phyloP scores from a whole-genome alignment of 2,888 invertebrate genomes.

The Vanessa cardui region DNA sequence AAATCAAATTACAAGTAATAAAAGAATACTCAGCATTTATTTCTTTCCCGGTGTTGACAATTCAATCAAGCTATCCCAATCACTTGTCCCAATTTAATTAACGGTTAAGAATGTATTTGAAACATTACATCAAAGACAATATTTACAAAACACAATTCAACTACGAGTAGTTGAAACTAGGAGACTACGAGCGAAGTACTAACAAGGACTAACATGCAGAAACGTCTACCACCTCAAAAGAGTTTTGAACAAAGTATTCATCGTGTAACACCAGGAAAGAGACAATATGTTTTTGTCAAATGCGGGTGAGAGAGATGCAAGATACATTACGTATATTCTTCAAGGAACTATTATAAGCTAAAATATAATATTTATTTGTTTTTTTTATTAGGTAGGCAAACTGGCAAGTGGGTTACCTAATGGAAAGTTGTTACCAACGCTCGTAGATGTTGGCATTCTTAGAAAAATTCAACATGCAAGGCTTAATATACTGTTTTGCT shows the following conservation, averaged over 20 bases:
- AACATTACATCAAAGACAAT: neutral
- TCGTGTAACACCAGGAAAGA: neutral
- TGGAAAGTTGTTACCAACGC: no score
- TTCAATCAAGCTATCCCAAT: neutral
- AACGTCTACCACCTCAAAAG: slow-evolving; percentile 24
- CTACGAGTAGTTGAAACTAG: slow-evolving; percentile 7
- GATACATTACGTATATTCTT: neutral
- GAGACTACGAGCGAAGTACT: slow-evolving; percentile 2
- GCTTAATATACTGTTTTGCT: no score
- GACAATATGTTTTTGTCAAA: neutral
- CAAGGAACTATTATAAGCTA: neutral
- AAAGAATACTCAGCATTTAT: no score
- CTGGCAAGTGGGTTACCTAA: no score
- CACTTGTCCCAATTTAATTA: neutral
- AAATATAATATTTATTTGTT: neutral
- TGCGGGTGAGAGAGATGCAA: neutral
- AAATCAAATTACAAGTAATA: no score
- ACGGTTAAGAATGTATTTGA: neutral
- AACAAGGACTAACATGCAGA: slow-evolving; percentile 7
- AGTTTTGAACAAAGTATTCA: slow-evolving; percentile 22
- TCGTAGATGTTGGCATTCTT: no score
- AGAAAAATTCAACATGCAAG: no score
- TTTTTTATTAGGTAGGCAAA: neutral
- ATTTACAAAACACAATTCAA: slow-evolving; percentile 3
- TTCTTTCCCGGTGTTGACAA: no score